Evolutionary conservation across 2,113 vertebrate genomes (phyloP).

Genomic region (Lepisosteus osseus): DNA sequence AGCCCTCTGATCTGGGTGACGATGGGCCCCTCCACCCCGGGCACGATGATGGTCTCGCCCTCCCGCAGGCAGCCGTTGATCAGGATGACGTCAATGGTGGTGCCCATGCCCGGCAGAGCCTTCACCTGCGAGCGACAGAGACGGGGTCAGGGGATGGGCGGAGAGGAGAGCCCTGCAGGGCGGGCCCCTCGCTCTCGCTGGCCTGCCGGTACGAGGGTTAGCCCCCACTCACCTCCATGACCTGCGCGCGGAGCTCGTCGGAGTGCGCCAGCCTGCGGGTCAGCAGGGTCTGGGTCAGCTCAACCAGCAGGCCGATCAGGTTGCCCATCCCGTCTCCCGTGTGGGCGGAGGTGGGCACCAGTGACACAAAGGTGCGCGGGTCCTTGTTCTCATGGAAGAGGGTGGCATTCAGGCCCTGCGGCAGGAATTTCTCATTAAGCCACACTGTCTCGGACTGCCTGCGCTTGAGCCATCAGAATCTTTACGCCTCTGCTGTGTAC

Average conservation of each 20-base stretch:
- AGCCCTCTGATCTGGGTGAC: slow-evolving; percentile 95
- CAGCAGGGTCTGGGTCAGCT: slow-evolving; percentile 93
- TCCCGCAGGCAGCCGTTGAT: slow-evolving; percentile 88
- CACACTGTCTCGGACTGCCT: no score
- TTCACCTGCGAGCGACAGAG: slow-evolving; percentile 74
- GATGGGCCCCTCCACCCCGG: slow-evolving; percentile 94
- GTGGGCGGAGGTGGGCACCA: slow-evolving; percentile 95
- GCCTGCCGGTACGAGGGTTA: no score
- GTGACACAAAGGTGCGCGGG: slow-evolving; percentile 89
- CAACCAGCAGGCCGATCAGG: slow-evolving; percentile 87
- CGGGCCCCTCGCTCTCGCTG: not conserved
- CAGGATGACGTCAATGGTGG: slow-evolving; percentile 95
- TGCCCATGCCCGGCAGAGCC: slow-evolving; percentile 95
- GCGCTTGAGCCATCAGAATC: no score
- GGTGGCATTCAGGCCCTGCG: slow-evolving; percentile 89
- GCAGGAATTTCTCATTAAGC: no score
- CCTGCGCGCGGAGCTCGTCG: slow-evolving; percentile 90
- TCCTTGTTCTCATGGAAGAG: slow-evolving; percentile 96
- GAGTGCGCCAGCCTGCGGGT: slow-evolving; percentile 87
- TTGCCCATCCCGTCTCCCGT: slow-evolving; percentile 97
- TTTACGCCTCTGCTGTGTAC: no score
- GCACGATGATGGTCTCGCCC: slow-evolving; percentile 92
- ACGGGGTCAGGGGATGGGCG: not conserved
- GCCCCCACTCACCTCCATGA: slow-evolving; percentile 85
- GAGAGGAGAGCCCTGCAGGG: not conserved